These are phyloP conservation scores for Falcunculus frontatus DNA, from an alignment of 2,113 vertebrate species.

Conservation along the genomic window DNA sequence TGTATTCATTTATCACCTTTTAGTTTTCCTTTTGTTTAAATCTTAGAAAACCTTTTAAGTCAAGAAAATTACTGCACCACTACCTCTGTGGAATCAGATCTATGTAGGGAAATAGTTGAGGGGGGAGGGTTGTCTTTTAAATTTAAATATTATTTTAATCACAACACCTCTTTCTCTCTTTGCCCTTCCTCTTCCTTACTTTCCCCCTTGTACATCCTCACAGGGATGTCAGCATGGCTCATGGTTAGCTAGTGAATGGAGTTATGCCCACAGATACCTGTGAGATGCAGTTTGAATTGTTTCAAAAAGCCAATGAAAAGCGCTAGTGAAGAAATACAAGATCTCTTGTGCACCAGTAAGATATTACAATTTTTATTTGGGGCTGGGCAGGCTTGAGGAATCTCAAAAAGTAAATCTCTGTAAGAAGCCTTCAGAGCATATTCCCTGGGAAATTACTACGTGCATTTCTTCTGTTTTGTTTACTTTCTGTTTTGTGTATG, in stretches of 20 bases:
- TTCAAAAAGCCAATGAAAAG: background rate
- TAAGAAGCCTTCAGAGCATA: background rate
- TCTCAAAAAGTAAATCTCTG: background rate
- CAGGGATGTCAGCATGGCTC: background rate
- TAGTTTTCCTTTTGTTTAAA: background rate
- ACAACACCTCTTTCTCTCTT: background rate
- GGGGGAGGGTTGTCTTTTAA: accelerated
- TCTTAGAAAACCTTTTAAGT: background rate
- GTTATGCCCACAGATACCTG: background rate
- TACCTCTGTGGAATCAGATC: background rate
- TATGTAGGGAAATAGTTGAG: background rate
- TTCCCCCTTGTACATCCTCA: background rate
- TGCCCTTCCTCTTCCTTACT: background rate
- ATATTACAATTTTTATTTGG: background rate
- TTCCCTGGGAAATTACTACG: background rate
- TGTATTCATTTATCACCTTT: background rate
- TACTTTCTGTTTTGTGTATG: background rate
- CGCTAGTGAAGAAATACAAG: background rate
- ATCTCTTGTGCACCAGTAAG: background rate
- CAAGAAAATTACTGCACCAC: background rate
- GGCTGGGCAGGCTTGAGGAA: background rate
- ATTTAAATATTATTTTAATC: background rate
- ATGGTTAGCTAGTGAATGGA: background rate
- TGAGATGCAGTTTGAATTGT: background rate
- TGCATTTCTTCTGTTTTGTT: background rate